Evolutionary conservation across 2,797 vertebrate genomes (phyloP).

Genomic region (Poliocrania exsul): DNA sequence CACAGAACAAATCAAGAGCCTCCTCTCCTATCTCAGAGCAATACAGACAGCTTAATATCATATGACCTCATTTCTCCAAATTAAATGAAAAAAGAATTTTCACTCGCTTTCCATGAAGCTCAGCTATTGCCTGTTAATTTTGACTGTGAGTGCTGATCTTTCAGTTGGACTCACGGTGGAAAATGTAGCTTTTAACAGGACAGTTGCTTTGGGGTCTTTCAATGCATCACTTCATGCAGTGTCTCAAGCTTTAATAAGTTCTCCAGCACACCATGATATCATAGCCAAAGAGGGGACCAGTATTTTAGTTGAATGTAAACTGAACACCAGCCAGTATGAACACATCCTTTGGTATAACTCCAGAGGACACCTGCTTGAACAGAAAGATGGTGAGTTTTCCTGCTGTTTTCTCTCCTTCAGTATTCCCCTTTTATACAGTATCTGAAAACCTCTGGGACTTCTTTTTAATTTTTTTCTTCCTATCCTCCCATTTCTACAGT

Average conservation of each 20-base stretch:
- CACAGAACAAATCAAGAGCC: slow-evolving; percentile 32
- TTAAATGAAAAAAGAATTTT: slow-evolving; percentile 58
- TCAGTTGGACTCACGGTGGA: slow-evolving; percentile 59
- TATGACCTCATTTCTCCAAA: slow-evolving; percentile 35
- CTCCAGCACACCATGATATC: slow-evolving; percentile 71
- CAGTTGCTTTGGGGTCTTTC: slow-evolving; percentile 22
- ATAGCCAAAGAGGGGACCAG: slow-evolving; percentile 88
- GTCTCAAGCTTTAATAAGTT: slow-evolving; percentile 52
- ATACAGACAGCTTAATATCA: slow-evolving; percentile 1
- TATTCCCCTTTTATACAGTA: not conserved
- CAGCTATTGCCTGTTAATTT: slow-evolving; percentile 67
- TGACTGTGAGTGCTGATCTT: slow-evolving; percentile 60
- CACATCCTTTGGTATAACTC: slow-evolving; percentile 88
- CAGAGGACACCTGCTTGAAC: slow-evolving; percentile 80
- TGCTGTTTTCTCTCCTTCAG: not conserved
- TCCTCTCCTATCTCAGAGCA: not conserved
- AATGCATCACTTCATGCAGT: slow-evolving; percentile 62
- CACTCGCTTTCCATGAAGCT: slow-evolving; percentile 77
- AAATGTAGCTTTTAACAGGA: slow-evolving; percentile 68
- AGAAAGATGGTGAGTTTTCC: slow-evolving; percentile 71
- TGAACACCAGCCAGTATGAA: slow-evolving; percentile 73
- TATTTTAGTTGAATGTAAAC: slow-evolving; percentile 84
- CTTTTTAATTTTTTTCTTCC: not conserved
- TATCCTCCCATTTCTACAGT: not conserved
- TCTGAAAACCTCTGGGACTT: not conserved